phyloP scores from a whole-genome alignment of 1,140 invertebrate genomes.

The Olivierus martensii region DNA sequence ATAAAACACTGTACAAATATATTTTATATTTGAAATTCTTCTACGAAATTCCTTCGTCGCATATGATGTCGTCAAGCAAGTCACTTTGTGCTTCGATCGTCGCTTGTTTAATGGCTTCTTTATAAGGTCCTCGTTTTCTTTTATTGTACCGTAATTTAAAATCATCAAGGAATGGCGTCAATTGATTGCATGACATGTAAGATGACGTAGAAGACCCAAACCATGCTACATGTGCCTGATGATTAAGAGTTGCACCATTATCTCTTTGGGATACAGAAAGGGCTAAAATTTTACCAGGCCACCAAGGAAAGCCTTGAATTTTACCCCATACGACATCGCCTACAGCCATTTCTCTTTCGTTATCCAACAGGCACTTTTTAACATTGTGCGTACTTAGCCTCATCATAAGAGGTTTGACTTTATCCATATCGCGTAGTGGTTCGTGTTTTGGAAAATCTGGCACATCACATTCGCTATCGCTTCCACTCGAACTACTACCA shows the following conservation, averaged over 20 bases:
- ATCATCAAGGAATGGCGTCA: constrained; percentile 67
- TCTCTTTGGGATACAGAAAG: background rate
- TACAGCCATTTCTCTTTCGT: constrained; percentile 23
- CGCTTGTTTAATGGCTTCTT: constrained; percentile 66
- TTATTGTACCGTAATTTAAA: constrained; percentile 70
- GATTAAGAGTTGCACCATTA: background rate
- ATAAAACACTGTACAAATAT: no score
- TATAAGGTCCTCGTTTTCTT: constrained; percentile 65
- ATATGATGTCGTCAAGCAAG: no score
- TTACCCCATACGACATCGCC: constrained; percentile 79
- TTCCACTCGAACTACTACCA: background rate
- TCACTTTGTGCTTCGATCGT: constrained; percentile 45
- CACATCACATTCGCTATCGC: background rate
- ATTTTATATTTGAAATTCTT: no score
- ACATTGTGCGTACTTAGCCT: background rate
- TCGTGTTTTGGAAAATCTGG: background rate
- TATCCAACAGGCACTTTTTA: background rate
- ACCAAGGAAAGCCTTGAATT: constrained; percentile 77
- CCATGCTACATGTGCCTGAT: constrained; percentile 60
- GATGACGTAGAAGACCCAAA: constrained; percentile 61
- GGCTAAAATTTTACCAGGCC: constrained; percentile 53
- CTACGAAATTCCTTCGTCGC: no score
- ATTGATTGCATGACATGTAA: constrained; percentile 61
- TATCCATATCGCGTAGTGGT: background rate
- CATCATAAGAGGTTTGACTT: background rate